Percentiles rank a stretch among this genome's conserved stretches.
phyloP scores from a whole-genome alignment of 2,888 invertebrate genomes.

The Microctonus aethiopoides region DNA sequence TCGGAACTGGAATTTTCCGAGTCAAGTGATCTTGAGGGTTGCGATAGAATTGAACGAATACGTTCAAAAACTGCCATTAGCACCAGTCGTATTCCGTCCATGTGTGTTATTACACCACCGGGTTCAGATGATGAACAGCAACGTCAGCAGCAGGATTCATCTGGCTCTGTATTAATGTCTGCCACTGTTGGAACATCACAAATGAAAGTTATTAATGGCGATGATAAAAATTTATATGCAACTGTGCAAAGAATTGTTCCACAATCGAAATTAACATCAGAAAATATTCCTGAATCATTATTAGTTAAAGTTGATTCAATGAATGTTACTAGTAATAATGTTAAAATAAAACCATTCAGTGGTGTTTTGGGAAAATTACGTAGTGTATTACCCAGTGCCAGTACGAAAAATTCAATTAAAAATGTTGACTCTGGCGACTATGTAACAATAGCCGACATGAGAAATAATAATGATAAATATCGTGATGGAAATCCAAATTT shows the following conservation, averaged over 20 bases:
- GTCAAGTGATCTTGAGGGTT: constrained; percentile 88
- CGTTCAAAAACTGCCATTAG: constrained; percentile 88
- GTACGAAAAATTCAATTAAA: constrained; percentile 51
- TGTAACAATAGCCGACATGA: constrained; percentile 86
- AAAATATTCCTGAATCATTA: neutral
- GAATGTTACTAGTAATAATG: constrained; percentile 6
- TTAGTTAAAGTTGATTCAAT: neutral
- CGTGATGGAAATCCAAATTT: constrained; percentile 43
- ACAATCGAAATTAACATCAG: neutral
- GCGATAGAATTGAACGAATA: constrained; percentile 86
- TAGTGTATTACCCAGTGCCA: constrained; percentile 65
- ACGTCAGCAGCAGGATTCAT: constrained; percentile 10
- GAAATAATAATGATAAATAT: constrained; percentile 79
- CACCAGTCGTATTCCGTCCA: constrained; percentile 88
- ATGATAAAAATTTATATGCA: constrained; percentile 64
- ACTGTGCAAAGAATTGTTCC: constrained; percentile 60
- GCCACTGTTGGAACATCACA: constrained; percentile 64
- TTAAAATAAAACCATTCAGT: constrained; percentile 72
- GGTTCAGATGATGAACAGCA: constrained; percentile 86
- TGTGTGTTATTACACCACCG: constrained; percentile 91
- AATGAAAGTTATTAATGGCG: constrained; percentile 64
- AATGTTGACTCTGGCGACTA: constrained; percentile 79
- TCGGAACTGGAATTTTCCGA: constrained; percentile 88
- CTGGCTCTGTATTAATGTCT: constrained; percentile 60
- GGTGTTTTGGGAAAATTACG: constrained; percentile 78